Conservation (phyloP, 23 tunicate species). For the Halocynthia roretzi region DNA sequence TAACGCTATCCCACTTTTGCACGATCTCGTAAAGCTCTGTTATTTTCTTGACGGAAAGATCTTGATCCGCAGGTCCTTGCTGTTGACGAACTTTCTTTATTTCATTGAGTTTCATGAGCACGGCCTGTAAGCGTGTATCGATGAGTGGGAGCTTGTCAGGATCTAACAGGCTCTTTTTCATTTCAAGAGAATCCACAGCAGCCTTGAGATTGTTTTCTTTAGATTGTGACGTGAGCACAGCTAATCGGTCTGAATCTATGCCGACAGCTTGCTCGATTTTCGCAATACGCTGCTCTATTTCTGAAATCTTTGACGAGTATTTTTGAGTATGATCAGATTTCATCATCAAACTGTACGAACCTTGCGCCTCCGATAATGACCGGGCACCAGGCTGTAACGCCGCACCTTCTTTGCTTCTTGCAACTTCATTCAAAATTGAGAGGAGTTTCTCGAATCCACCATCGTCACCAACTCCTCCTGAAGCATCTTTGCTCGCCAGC, state of each 20-base stretch:
- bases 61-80: slow-evolving; percentile 37
- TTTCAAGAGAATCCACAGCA: slow-evolving; percentile 45
- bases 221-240: slow-evolving; percentile 36
- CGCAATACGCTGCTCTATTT: slow-evolving; percentile 63
- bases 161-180: slow-evolving; percentile 61
- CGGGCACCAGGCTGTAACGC: background rate
- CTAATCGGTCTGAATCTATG: slow-evolving; percentile 1
- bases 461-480: slow-evolving; percentile 1
- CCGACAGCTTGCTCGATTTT: slow-evolving; percentile 58
- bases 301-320: slow-evolving; percentile 16
- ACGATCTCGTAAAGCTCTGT: slow-evolving; percentile 51
- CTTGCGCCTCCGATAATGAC: slow-evolving; percentile 1
- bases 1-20: slow-evolving; percentile 68
- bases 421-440: slow-evolving; percentile 22
- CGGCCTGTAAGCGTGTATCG: slow-evolving; percentile 78
- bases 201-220: slow-evolving; percentile 25
- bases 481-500: slow-evolving; percentile 8
- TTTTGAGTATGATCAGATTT: slow-evolving; percentile 32
- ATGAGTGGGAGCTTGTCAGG: slow-evolving; percentile 79
- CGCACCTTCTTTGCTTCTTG: background rate
- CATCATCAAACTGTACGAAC: slow-evolving; percentile 27
- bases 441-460: slow-evolving; percentile 27
- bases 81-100: slow-evolving; percentile 65
- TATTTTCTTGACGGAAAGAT: slow-evolving; percentile 32
- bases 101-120: slow-evolving; percentile 77